A percentile compares a stretch with the other conserved stretches of the same genome.
Conservation (phyloP, 2,797 vertebrate genomes). For the Orientallactaga sibirica region DNA sequence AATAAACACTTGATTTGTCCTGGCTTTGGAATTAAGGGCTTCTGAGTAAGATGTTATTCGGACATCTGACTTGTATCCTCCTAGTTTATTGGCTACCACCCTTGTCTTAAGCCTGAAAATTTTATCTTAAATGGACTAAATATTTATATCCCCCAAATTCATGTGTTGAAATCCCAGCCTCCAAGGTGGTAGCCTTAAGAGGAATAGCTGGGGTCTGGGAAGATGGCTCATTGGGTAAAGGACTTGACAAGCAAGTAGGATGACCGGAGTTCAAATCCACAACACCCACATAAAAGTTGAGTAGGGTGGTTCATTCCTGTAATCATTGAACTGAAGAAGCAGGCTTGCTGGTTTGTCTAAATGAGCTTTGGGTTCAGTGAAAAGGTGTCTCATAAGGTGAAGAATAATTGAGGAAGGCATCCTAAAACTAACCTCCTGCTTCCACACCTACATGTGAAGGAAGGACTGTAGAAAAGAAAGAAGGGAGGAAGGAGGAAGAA, state of each 20-base stretch:
- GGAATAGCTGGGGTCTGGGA: no score
- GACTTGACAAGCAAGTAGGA: no score
- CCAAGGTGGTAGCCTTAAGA: neutral
- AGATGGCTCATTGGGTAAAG: neutral
- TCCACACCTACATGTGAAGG: no score
- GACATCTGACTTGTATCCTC: neutral
- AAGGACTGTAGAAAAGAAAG: neutral
- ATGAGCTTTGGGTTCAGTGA: no score
- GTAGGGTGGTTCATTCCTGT: no score
- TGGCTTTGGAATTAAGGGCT: slow-evolving; percentile 1
- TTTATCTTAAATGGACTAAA: neutral
- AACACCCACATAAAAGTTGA: no score
- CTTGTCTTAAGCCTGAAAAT: neutral
- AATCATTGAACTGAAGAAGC: no score
- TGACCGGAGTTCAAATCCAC: no score
- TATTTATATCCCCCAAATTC: neutral
- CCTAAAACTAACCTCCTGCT: no score
- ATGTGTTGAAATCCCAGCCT: neutral
- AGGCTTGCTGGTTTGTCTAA: no score
- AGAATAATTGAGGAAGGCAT: no score
- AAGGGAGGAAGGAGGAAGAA: neutral
- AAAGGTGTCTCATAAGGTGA: no score
- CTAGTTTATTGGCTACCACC: neutral
- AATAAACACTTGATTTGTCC: neutral
- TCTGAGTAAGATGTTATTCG: neutral